Evolutionary conservation across 1,140 invertebrate species (phyloP), one percentile per base, ranked within the genome.

Genomic region (Bombus picipes): DNA sequence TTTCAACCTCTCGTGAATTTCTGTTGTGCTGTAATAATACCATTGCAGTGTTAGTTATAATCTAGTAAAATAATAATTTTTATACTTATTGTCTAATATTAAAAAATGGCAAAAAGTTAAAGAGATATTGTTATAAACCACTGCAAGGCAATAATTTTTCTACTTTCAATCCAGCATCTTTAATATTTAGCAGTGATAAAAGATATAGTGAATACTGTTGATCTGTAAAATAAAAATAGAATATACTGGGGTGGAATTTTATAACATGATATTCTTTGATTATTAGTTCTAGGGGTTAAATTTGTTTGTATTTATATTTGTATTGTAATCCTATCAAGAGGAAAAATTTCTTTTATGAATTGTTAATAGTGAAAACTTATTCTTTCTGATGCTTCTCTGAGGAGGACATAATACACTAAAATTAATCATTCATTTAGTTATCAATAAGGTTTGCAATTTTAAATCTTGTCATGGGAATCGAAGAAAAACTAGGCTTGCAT

Each of bases 381-480:
- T 28, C 25, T 4, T 10, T 28, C 57, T 28, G 28, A 62, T n/a
- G 3, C 10, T 13, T 62, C n/a, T 5, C 0, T 0, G 12, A 53
- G 2, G 47, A 22, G 8, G 18, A 53, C 18, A 62, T 3, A 13
- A n/a, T 12, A 13, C 3, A 12, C 10, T 62, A n/a, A 62, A 62
- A n/a, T 62, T n/a, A 13, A 53, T 5, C 28, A n/a, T n/a, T 4
- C 28, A 10, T 53, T 39, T 34, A 59, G 65, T 76, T 86, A 39
- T 81, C 75, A 76, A 47, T 34, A 37, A 28, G 59, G 2, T 59
- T 43, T 78, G 81, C 76, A 87, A 88, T 88, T 87, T 88, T 88
- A 88, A 88, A 76, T 65, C 72, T 39, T 43, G 28, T 3, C 43
- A 25, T 9, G 28, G 32, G 28, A 71, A 9, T 25, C 28, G n/a